A percentile compares a stretch with the other conserved stretches of the same genome.
These are phyloP conservation scores for Morone saxatilis DNA, from an alignment of 2,113 vertebrate species.

Conservation along the genomic window DNA sequence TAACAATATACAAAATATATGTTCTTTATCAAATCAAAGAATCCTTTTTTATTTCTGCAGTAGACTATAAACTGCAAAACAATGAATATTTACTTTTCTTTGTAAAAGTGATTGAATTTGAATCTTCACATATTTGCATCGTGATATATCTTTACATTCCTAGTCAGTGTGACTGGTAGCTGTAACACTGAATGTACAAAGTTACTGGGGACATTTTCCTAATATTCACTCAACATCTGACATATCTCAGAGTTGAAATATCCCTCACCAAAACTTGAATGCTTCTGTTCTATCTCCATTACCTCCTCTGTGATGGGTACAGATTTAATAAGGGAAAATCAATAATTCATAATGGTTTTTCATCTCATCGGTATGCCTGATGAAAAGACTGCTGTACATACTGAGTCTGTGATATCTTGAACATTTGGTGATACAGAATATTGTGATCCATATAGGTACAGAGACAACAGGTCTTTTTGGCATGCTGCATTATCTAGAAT, in stretches of 20 bases:
- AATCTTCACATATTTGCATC: too few relatives aligned
- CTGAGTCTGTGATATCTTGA: not conserved
- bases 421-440: not conserved
- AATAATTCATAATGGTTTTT: not conserved
- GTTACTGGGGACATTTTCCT: not conserved
- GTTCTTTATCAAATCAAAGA: too few relatives aligned
- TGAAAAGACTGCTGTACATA: not conserved
- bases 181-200: not conserved
- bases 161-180: not conserved
- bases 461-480: not conserved
- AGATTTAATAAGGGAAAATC: not conserved
- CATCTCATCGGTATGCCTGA: not conserved
- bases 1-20: too few relatives aligned
- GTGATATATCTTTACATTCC: too few relatives aligned
- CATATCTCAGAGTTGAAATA: not conserved
- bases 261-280: not conserved
- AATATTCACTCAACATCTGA: not conserved
- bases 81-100: too few relatives aligned
- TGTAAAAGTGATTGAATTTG: too few relatives aligned
- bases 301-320: not conserved
- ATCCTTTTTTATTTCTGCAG: too few relatives aligned
- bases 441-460: not conserved
- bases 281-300: not conserved
- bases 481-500: conserved; percentile 5
- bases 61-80: too few relatives aligned